Base-by-base conservation (phyloP, 23 tunicate species). In the Corella eumyota region DNA sequence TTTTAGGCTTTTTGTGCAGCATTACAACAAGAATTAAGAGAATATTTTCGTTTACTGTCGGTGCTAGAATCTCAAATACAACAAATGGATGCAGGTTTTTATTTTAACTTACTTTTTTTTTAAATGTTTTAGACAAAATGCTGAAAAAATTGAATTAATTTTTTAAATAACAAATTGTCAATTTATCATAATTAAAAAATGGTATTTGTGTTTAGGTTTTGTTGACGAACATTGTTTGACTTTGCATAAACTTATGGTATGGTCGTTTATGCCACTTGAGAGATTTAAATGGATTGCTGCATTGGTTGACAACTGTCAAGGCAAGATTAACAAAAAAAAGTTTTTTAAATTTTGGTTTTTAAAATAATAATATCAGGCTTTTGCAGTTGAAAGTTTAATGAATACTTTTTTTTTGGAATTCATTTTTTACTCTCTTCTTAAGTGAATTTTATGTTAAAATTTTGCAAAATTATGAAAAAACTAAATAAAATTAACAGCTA, bases 1-100 rank as follows among this genome's bases (percentile, higher is more conserved):
- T 51, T 70, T 19, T 64, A 88, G 77, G 96, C 96, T 17, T 88
- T 88, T 34, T 88, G 96, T 73, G 96, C 96, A 27, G 87, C 96
- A 30, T 44, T 88, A 24, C 75, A 74, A 32, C 75, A 65, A 50
- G 96, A 88, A 47, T 76, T 88, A 1, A 63, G 46, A 6, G 96
- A 78, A 30, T 88, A 78, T 56, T 78, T 73, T 48, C 60, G 76
- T 45, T 51, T 73, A 9, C 56, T 88, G 3, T 66, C 87, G 7
- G 73, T 72, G 19, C 54, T 88, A 0, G 88, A 88, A 37, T 74
- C 96, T 0, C 87, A 88, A 61, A 30, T 65, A 6, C 79, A 85
- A 36, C 74, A 76, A 50, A 55, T 50, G 19, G 85, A 85, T 33
- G 56, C 82, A 11, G 80, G 60, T n/a, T n/a, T n/a, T n/a, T n/a